Evolutionary conservation across 1,140 invertebrate genomes (phyloP), one percentile per base, ranked within the genome.

Genomic region (Cherax quadricarinatus): DNA sequence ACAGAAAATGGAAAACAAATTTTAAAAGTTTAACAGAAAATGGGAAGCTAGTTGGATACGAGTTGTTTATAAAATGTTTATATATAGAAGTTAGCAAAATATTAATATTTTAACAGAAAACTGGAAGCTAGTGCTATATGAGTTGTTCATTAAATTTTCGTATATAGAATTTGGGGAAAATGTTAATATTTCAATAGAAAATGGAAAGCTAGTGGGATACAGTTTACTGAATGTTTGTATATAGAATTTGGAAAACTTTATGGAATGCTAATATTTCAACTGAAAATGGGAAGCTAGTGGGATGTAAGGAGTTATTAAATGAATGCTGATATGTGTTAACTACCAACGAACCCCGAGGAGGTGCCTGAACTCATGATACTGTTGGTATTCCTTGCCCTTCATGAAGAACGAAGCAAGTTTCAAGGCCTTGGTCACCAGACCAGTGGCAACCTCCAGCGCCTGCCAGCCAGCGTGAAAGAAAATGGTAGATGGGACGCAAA

Each of bases 391-490:
- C 24, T 62, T 21, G 57, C 53, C 82, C 53, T 62, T 9, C 82
- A 84, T n/a, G 21, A 84, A 30, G 82, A 24, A 57, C 53, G 53
- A 62, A n/a, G 82, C 82, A 21, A n/a, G 62, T 53, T 3, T 84
- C 82, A 84, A 21, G 53, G 82, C 82, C 12, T 53, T 62, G 82
- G 53, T 84, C 53, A 84, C 82, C 82, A 84, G n/a, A n/a, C 82
- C 41, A 84, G 53, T 12, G n/a, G 82, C 82, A 51, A 62, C 57
- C 57, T 84, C 82, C 53, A 30, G 82, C 82, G 53, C 82, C 82
- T 84, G 82, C 21, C 6, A 57, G 82, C 21, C 82, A 84, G 82
- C 24, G 82, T 60, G 82, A 84, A 62, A 84, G 53, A 82, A 51
- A 51, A 60, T 18, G 62, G 62, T 66, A 66, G 14, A 66, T 66